A percentile compares a stretch with the other conserved stretches of the same genome.
Conservation (phyloP, 2,888 invertebrate genomes). For the Apamea anceps region DNA sequence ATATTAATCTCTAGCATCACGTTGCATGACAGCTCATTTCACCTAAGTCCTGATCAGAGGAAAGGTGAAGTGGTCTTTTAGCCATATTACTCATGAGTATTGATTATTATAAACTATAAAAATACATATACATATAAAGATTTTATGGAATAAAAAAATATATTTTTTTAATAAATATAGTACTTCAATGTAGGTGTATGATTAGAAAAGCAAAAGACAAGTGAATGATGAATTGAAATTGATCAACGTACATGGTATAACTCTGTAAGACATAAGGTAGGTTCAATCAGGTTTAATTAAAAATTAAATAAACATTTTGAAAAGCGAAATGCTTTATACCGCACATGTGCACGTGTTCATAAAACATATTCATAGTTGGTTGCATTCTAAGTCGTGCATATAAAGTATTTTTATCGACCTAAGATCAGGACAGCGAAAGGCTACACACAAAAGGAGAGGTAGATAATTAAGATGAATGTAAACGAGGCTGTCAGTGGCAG, state of each 20-base stretch:
- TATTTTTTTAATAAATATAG: background rate
- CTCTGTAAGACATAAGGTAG: conserved; percentile 20
- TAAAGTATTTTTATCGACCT: conserved; percentile 47
- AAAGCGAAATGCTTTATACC: conserved; percentile 1
- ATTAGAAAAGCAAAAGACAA: conserved; percentile 45
- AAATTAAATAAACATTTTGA: conserved; percentile 8
- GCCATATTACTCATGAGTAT: background rate
- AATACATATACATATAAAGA: background rate
- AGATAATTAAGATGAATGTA: conserved; percentile 62
- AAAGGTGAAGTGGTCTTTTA: background rate
- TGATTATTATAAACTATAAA: background rate
- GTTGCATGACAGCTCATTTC: background rate
- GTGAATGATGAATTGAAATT: conserved; percentile 53
- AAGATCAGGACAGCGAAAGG: conserved; percentile 59
- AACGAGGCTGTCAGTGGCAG: conserved; percentile 70
- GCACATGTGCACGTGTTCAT: conserved; percentile 35
- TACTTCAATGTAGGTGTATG: conserved; percentile 30
- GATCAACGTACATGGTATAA: conserved; percentile 13
- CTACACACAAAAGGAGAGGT: conserved; percentile 58
- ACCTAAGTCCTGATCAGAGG: background rate
- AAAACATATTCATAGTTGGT: conserved; percentile 29
- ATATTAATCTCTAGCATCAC: background rate
- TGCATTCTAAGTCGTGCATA: conserved; percentile 56
- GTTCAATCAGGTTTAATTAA: conserved; percentile 8
- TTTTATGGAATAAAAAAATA: background rate